A percentile compares a stretch with the other conserved stretches of the same genome.
Conservation (phyloP, 2,113 vertebrate genomes). For the Tragelaphus buxtoni region DNA sequence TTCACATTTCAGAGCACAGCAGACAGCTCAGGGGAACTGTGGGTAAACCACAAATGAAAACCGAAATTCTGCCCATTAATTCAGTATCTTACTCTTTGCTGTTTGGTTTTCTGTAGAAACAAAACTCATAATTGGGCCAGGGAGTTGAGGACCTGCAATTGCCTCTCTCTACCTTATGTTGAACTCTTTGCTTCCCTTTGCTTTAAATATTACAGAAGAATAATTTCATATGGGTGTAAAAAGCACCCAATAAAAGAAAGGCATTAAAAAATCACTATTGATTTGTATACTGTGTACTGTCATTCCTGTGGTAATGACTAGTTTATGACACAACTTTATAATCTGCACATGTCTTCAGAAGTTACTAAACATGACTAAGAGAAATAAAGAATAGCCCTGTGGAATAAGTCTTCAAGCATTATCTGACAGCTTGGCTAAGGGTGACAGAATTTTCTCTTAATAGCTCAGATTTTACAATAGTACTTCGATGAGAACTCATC, state of each 20-base stretch:
- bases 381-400: not conserved
- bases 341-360: not conserved
- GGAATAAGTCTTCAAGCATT: not conserved
- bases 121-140: not conserved
- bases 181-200: constrained; percentile 7
- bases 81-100: not conserved
- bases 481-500: not conserved
- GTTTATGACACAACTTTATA: not conserved
- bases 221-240: not conserved
- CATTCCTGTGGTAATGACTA: not conserved
- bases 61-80: not conserved
- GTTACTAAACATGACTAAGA: not conserved
- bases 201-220: constrained; percentile 2
- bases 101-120: not conserved
- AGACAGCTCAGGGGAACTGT: not conserved
- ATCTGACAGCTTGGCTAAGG: not conserved
- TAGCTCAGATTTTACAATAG: not conserved
- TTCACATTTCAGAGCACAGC: not conserved
- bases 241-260: not conserved
- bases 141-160: not conserved
- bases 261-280: not conserved
- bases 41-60: not conserved
- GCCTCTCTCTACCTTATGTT: not conserved
- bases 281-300: not conserved
- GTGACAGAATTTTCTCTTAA: constrained; percentile 19